phyloP scores from a whole-genome alignment of 2,797 vertebrate species.

The Sebastolobus alascanus region DNA sequence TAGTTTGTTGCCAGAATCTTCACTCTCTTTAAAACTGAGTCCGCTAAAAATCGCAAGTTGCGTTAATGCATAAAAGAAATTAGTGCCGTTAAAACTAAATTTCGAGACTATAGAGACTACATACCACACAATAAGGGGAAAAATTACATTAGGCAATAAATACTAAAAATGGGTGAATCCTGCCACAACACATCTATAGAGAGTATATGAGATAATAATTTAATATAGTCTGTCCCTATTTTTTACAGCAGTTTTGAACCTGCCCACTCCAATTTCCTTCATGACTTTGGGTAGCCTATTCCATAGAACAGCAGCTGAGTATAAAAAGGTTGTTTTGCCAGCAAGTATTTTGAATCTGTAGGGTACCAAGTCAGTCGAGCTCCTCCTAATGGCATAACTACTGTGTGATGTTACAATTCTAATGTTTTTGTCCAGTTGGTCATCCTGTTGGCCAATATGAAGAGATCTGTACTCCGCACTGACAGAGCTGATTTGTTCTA shows the following conservation, averaged over 20 bases:
- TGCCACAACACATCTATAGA: background rate
- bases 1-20: too few relatives aligned
- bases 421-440: conserved; percentile 23
- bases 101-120: background rate
- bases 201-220: background rate
- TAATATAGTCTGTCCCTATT: background rate
- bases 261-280: background rate
- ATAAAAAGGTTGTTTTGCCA: background rate
- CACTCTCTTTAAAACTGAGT: too few relatives aligned
- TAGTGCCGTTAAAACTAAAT: too few relatives aligned
- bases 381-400: background rate
- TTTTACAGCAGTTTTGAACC: background rate
- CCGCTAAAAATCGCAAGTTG: too few relatives aligned
- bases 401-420: conserved; percentile 38
- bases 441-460: conserved; percentile 32
- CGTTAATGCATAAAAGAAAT: too few relatives aligned
- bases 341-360: background rate
- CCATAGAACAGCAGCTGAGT: background rate
- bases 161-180: background rate
- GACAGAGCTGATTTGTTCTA: conserved; percentile 51
- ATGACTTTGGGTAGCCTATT: background rate
- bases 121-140: background rate
- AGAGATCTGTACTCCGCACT: conserved; percentile 54
- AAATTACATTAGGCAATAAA: background rate
- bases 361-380: background rate